A percentile compares a stretch with the other conserved stretches of the same genome.
Conservation (phyloP, 2,888 invertebrate species). For the Sclerodermus sp. region DNA sequence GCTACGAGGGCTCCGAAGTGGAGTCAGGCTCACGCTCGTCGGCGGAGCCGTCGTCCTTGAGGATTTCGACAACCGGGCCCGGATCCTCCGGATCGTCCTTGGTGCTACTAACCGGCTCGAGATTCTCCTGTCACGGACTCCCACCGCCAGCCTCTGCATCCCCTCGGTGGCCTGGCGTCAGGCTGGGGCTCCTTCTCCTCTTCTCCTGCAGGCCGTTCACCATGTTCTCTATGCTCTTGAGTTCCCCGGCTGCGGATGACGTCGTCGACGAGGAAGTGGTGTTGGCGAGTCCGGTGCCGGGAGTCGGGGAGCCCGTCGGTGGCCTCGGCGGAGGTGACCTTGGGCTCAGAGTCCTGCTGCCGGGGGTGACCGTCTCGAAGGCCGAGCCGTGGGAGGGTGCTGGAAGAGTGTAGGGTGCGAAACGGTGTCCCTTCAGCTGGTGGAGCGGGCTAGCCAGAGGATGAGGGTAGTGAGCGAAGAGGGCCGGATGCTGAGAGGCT, state of each 20-base stretch:
- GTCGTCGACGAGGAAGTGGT: conserved; percentile 14
- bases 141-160: conserved; percentile 47
- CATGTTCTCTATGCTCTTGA: conserved; percentile 97
- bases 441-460: conserved; percentile 71
- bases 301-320: conserved; percentile 63
- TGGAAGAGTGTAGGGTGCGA: conserved; percentile 87
- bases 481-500: conserved; percentile 77
- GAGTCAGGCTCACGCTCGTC: conserved; percentile 50
- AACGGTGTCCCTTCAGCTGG: conserved; percentile 75
- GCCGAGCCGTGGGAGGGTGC: conserved; percentile 76
- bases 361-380: conserved; percentile 87
- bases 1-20: conserved; percentile 56
- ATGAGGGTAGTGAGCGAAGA: conserved; percentile 70
- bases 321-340: conserved; percentile 65
- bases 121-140: conserved; percentile 57
- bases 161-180: conserved; percentile 44
- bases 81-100: conserved; percentile 33
- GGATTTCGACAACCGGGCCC: conserved; percentile 4
- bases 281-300: conserved; percentile 59
- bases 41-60: conserved; percentile 30
- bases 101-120: conserved; percentile 43
- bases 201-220: conserved; percentile 93
- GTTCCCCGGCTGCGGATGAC: conserved; percentile 68
- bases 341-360: conserved; percentile 68
- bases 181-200: conserved; percentile 64